Evolutionary conservation across 2,113 vertebrate genomes (phyloP), one percentile per base, ranked within the genome.

Genomic region (Chaetura pelagica): DNA sequence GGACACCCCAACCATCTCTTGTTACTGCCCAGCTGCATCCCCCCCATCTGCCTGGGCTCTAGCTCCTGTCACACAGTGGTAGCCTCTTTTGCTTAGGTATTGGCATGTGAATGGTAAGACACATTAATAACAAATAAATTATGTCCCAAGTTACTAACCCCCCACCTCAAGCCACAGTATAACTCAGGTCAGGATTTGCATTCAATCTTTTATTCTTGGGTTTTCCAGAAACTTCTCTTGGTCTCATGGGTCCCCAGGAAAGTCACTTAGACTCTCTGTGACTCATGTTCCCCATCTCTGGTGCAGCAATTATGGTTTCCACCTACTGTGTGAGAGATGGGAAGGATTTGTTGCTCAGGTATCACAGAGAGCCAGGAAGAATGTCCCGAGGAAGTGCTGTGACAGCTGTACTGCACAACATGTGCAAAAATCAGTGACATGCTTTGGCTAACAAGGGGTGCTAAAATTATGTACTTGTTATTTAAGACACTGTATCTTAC

Each of bases 331-430:
- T 61, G 81, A 95, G 82, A 84, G 42, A 80, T 38, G 35, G 83
- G 51, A 86, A 90, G 59, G 51, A 86, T 91, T 84, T 86, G 55
- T 80, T 73, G 67, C 72, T 80, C 55, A 66, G 21, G 42, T 71
- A 67, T 74, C 82, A 85, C n/a, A 59, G 78, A 40, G 27, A 80
- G 42, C 12, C 34, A 67, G 59, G 63, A 91, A 49, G 62, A 86
- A 96, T 52, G 64, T 68, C 48, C 52, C 55, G 73, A 73, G 75
- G 73, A 85, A 88, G 30, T 2, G 5, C 40, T 49, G 54, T 61
- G 73, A 40, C 6, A 80, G 26, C 0, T 0, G 23, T 21, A 14
- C 57, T 27, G 20, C 0, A 5, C 34, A 84, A 29, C 0, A 0
- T 38, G 24, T 67, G 82, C 49, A 89, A 90, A 87, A 72, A 29